Base-by-base conservation (phyloP, 2,113 vertebrate genomes). In the Phycodurus eques region DNA sequence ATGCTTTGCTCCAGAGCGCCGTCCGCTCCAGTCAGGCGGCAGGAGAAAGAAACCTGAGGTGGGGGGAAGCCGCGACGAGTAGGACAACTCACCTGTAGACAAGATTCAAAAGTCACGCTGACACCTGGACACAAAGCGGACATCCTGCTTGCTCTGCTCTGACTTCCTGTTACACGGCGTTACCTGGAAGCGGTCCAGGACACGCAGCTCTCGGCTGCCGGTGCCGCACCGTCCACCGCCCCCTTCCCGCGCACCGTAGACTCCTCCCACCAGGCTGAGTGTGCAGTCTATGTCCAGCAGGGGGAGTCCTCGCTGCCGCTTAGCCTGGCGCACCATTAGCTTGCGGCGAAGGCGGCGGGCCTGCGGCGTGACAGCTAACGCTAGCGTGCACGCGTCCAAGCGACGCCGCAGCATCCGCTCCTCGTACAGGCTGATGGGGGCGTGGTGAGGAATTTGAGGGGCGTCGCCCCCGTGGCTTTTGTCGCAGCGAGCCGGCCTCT, bases 141-240 rank as follows among this genome's bases (percentile, higher is more conserved):
- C 3, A 39, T 53, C 49, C 17, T 12, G 4, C 12, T 27, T 27
- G 27, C 27, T 27, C 27, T 27, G 27, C 27, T 27, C 13, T 22
- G 20, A 9, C 54, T 56, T 56, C 20, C 59, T 35, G 31, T 61
- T 6, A 19, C 63, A 7, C 11, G 17, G 1, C 31, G 7, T 39
- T 78, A 99, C 98, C 94, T 99, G 98, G 83, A 97, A 99, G n/a
- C 97, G 94, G 82, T 99, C 98, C 19, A 99, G 93, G 49, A 99
- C 95, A 14, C 96, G 90, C 74, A 94, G 93, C 82, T 98, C 96
- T 75, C 95, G 94, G 82, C 95, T 95, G 78, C 89, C 95, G 56
- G 93, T 95, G 71, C 93, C 91, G 83, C 94, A 96, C 0, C 89
- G 94, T 4, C 91, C 89, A 22, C 89, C 76, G 22, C 81, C 79